Conservation (phyloP, 1,140 invertebrate species). For the Saccostrea echinata region DNA sequence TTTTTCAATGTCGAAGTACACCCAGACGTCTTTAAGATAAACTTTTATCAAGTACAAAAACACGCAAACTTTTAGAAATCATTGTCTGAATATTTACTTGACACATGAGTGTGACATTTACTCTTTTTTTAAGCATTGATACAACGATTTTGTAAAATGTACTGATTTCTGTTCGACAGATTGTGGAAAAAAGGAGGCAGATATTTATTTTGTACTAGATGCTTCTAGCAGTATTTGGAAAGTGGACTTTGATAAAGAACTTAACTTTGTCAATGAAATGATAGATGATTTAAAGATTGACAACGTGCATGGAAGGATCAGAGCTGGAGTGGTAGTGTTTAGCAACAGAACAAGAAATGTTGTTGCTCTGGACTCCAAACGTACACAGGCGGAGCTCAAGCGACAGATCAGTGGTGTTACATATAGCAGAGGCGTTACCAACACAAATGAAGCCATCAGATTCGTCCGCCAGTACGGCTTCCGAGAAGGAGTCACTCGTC, state of each 20-base stretch:
- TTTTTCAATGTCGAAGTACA: too few species aligned
- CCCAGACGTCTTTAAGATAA: too few species aligned
- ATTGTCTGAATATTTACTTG: too few species aligned
- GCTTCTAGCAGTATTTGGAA: slow-evolving; percentile 76
- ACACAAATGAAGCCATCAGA: slow-evolving; percentile 72
- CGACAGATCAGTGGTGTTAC: slow-evolving; percentile 62
- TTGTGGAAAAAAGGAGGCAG: slow-evolving; percentile 73
- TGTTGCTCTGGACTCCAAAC: slow-evolving; percentile 64
- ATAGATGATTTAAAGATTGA: slow-evolving; percentile 66
- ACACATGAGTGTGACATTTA: too few species aligned
- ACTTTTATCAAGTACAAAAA: too few species aligned
- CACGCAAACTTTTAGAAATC: too few species aligned
- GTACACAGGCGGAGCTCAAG: slow-evolving; percentile 61
- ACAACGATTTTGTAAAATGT: background rate
- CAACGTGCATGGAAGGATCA: slow-evolving; percentile 61
- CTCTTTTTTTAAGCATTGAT: background rate
- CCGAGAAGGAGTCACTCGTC: slow-evolving; percentile 51
- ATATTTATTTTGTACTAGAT: slow-evolving; percentile 76
- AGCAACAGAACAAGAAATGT: slow-evolving; percentile 65
- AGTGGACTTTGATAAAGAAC: slow-evolving; percentile 69
- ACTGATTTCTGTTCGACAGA: slow-evolving; percentile 59
- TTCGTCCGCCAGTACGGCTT: slow-evolving; percentile 63
- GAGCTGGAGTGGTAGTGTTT: slow-evolving; percentile 71
- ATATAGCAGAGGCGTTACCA: slow-evolving; percentile 70
- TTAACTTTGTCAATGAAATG: slow-evolving; percentile 69